phyloP scores from a whole-genome alignment of 2,797 vertebrate genomes.

The Scolopax bukidnonensis region DNA sequence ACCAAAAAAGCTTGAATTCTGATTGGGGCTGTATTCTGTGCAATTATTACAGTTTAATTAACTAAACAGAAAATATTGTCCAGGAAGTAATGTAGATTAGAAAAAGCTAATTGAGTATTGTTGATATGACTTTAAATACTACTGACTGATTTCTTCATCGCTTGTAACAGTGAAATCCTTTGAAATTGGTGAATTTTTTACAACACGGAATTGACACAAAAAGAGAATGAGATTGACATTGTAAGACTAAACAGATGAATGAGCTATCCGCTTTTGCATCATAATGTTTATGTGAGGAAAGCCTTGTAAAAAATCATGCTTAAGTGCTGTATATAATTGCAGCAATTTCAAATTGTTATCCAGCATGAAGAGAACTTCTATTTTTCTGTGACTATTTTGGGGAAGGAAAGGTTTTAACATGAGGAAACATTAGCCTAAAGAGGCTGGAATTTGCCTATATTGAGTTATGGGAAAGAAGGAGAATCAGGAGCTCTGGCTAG shows the following conservation, averaged over 20 bases:
- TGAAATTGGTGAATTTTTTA: constrained; percentile 23
- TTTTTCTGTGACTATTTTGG: neutral
- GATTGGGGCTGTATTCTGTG: neutral
- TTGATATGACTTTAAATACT: neutral
- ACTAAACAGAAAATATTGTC: neutral
- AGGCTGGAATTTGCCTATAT: neutral
- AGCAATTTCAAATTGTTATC: constrained; percentile 1
- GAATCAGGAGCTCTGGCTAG: neutral
- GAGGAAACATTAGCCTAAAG: neutral
- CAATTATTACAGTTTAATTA: neutral
- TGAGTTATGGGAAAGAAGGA: neutral
- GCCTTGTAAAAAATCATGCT: neutral
- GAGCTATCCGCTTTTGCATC: constrained; percentile 19
- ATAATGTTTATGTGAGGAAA: constrained; percentile 17
- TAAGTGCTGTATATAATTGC: neutral
- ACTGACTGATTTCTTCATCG: neutral
- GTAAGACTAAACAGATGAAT: constrained; percentile 21
- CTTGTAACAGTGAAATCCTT: neutral
- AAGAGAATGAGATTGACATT: constrained; percentile 28
- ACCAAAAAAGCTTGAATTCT: neutral
- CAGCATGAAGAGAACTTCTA: neutral
- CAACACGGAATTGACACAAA: neutral
- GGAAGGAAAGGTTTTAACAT: neutral
- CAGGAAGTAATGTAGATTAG: neutral
- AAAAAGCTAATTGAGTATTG: neutral